A percentile compares a stretch with the other conserved stretches of the same genome.
Conservation (phyloP, 2,888 invertebrate species). For the Agrochola lychnidis region DNA sequence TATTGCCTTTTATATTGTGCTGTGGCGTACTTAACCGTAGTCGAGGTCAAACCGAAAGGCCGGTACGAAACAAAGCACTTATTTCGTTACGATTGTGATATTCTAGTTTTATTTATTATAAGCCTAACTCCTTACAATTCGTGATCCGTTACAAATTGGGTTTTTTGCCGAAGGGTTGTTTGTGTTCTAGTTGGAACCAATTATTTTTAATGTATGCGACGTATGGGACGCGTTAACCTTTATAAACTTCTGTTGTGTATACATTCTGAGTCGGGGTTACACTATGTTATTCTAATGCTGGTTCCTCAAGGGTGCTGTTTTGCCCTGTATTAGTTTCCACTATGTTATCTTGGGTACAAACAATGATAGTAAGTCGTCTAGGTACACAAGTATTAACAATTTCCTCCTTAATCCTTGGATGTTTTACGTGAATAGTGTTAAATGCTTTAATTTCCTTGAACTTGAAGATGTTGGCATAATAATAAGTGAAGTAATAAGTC, state of each 20-base stretch:
- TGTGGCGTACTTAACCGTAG: conserved; percentile 78
- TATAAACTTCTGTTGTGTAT: conserved; percentile 55
- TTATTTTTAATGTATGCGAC: conserved; percentile 72
- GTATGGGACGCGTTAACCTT: conserved; percentile 70
- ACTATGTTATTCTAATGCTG: conserved; percentile 62
- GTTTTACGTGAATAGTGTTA: conserved; percentile 6
- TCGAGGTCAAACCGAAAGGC: conserved; percentile 76
- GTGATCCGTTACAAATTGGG: conserved; percentile 73
- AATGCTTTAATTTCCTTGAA: conserved; percentile 36
- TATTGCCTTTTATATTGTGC: conserved; percentile 84
- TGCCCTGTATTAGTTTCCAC: conserved; percentile 59
- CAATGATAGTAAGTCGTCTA: conserved; percentile 26
- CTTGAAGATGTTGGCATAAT: conserved; percentile 37
- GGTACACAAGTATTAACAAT: background rate
- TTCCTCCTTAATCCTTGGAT: conserved; percentile 1
- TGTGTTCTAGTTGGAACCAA: conserved; percentile 62
- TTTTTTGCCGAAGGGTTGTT: conserved; percentile 63
- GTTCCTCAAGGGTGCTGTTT: conserved; percentile 59
- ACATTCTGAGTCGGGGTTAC: conserved; percentile 54
- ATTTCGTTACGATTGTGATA: conserved; percentile 65
- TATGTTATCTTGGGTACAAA: conserved; percentile 47
- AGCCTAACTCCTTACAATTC: conserved; percentile 64
- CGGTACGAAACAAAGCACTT: conserved; percentile 76
- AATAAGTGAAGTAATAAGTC: conserved; percentile 52
- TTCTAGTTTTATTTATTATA: conserved; percentile 67